Evolutionary conservation across 2,888 invertebrate species (phyloP).

Genomic region (Chydorus sphaericus): DNA sequence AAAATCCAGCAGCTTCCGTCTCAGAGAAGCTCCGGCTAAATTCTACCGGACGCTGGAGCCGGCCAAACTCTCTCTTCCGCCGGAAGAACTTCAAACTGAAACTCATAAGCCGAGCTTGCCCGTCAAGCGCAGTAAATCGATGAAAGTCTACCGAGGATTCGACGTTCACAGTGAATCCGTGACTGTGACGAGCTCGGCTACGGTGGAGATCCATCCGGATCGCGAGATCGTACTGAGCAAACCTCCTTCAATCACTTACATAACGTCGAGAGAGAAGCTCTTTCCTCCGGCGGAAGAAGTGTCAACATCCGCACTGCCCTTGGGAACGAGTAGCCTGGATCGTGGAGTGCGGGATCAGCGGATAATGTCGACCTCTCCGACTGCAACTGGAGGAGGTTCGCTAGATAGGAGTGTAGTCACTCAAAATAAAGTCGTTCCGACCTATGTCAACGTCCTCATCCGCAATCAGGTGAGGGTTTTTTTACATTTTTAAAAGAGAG

Average conservation of each 20-base stretch:
- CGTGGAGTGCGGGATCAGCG: slow-evolving; percentile 1
- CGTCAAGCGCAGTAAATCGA: slow-evolving; percentile 30
- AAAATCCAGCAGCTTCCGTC: slow-evolving; percentile 9
- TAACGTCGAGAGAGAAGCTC: slow-evolving; percentile 7
- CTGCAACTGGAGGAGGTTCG: slow-evolving; percentile 5
- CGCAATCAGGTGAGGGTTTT: not conserved
- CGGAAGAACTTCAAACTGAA: slow-evolving; percentile 18
- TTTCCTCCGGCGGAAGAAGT: not conserved
- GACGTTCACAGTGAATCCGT: slow-evolving; percentile 8
- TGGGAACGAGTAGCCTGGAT: slow-evolving; percentile 13
- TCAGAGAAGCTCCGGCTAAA: slow-evolving; percentile 23
- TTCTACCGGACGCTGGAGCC: slow-evolving; percentile 29
- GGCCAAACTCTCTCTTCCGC: slow-evolving; percentile 18
- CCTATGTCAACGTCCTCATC: slow-evolving; percentile 9
- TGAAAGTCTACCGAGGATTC: slow-evolving; percentile 23
- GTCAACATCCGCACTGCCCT: not conserved
- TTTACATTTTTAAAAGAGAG: not conserved
- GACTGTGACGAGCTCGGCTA: not conserved
- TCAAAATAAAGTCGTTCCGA: not conserved
- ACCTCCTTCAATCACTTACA: slow-evolving; percentile 1
- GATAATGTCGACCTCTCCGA: not conserved
- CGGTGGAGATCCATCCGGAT: slow-evolving; percentile 1
- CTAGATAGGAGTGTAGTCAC: slow-evolving; percentile 1
- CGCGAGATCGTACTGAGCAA: slow-evolving; percentile 5
- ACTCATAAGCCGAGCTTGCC: slow-evolving; percentile 23